phyloP scores from a whole-genome alignment of 2,888 invertebrate species.

The Erebia aethiops region DNA sequence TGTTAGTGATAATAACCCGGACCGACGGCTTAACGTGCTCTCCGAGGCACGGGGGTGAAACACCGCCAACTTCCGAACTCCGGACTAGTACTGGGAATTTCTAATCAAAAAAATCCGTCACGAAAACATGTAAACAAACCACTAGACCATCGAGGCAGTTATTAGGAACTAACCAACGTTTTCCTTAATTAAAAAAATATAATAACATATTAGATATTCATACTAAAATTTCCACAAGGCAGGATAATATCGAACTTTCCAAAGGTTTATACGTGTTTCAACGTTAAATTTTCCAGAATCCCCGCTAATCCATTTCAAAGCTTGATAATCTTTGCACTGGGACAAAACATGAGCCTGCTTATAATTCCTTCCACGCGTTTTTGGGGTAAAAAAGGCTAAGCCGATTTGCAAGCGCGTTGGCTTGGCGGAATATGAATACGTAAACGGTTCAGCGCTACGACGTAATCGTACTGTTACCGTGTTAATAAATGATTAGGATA shows the following conservation, averaged over 20 bases:
- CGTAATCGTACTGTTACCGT: constrained; percentile 7
- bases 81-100: no score
- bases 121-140: no score
- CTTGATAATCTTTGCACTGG: constrained; percentile 23
- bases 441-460: constrained; percentile 20
- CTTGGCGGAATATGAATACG: constrained; percentile 29
- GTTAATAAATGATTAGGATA: background rate
- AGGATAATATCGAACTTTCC: background rate
- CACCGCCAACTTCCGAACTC: no score
- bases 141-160: no score
- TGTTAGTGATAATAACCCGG: no score
- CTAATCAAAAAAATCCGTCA: no score
- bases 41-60: no score
- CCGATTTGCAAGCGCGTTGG: constrained; percentile 26
- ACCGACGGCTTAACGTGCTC: no score
- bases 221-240: no score
- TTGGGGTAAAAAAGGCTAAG: constrained; percentile 30
- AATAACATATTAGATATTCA: no score
- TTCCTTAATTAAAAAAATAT: no score
- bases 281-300: constrained; percentile 2
- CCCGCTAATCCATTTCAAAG: constrained; percentile 16
- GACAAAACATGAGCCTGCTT: constrained; percentile 31
- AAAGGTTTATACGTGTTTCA: constrained; percentile 6
- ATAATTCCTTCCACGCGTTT: constrained; percentile 30
- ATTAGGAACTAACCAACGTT: no score